Conservation (phyloP, 2,888 invertebrate genomes). For the Formica aserva region DNA sequence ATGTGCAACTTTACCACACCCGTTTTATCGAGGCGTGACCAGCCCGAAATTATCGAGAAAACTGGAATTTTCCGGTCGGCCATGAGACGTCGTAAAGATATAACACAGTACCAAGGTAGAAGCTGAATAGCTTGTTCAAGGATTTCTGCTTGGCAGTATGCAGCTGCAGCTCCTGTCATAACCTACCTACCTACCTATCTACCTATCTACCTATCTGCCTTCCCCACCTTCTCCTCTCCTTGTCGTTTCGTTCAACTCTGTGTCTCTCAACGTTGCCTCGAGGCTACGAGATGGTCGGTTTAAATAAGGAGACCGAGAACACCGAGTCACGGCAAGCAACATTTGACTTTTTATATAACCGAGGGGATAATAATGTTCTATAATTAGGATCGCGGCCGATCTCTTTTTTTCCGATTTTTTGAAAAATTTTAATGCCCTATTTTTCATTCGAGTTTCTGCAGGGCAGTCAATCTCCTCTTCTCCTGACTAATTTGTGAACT, state of each 20-base stretch:
- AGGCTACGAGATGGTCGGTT: conserved; percentile 48
- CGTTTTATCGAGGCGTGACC: conserved; percentile 23
- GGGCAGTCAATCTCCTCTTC: not conserved
- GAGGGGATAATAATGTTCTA: conserved; percentile 39
- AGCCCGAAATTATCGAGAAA: conserved; percentile 65
- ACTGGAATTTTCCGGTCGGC: conserved; percentile 54
- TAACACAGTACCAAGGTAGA: conserved; percentile 31
- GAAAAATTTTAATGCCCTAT: conserved; percentile 16
- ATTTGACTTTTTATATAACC: conserved; percentile 56
- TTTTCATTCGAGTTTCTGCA: not conserved
- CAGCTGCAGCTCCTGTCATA: conserved; percentile 69
- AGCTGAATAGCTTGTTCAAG: conserved; percentile 70
- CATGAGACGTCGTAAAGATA: conserved; percentile 51
- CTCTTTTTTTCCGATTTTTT: not conserved
- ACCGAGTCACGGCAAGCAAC: conserved; percentile 65
- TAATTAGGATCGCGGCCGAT: conserved; percentile 46
- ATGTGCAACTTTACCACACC: not conserved
- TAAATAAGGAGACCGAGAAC: conserved; percentile 69
- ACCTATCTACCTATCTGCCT: conserved; percentile 31
- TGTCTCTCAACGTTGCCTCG: conserved; percentile 64
- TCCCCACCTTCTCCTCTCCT: conserved; percentile 53
- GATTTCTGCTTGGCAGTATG: conserved; percentile 69
- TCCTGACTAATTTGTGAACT: not conserved
- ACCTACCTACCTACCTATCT: conserved; percentile 48
- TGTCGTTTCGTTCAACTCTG: conserved; percentile 61